These are phyloP conservation scores for Scaptomyza parva DNA, from an alignment of 2,888 invertebrate species.

Conservation along the genomic window DNA sequence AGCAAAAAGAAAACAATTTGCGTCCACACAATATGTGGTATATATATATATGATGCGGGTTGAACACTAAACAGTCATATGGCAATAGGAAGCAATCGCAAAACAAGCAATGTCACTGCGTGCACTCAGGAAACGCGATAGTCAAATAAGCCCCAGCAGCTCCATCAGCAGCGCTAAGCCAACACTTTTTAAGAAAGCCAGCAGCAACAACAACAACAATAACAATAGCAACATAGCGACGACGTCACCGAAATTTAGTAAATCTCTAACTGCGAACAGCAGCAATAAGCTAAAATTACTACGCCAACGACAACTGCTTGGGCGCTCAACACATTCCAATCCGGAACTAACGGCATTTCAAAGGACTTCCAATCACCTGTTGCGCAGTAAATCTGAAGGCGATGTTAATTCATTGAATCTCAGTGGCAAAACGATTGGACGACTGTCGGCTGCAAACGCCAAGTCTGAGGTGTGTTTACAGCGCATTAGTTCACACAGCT, in stretches of 20 bases:
- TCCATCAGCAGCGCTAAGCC: conserved; percentile 29
- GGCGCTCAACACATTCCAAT: conserved; percentile 68
- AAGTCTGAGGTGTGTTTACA: conserved; percentile 84
- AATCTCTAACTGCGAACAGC: conserved; percentile 12
- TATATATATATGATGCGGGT: conserved; percentile 32
- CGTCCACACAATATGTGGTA: background rate
- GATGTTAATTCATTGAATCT: conserved; percentile 76
- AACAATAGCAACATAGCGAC: conserved; percentile 25
- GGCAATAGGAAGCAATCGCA: conserved; percentile 28
- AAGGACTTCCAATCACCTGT: conserved; percentile 57
- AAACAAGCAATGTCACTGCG: conserved; percentile 83
- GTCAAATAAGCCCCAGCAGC: conserved; percentile 35
- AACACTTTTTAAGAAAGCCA: conserved; percentile 60
- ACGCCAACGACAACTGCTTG: conserved; percentile 69
- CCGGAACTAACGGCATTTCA: conserved; percentile 67
- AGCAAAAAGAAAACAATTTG: conserved; percentile 50
- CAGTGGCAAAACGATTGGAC: conserved; percentile 55
- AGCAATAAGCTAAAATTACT: conserved; percentile 35
- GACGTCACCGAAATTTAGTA: conserved; percentile 55
- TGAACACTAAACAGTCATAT: conserved; percentile 45
- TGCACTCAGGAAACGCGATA: conserved; percentile 84
- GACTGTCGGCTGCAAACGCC: conserved; percentile 76
- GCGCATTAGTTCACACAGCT: conserved; percentile 82
- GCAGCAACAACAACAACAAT: conserved; percentile 28
- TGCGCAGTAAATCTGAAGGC: conserved; percentile 83